Conservation (phyloP, 1,140 invertebrate species). For the Lethrus apterus region DNA sequence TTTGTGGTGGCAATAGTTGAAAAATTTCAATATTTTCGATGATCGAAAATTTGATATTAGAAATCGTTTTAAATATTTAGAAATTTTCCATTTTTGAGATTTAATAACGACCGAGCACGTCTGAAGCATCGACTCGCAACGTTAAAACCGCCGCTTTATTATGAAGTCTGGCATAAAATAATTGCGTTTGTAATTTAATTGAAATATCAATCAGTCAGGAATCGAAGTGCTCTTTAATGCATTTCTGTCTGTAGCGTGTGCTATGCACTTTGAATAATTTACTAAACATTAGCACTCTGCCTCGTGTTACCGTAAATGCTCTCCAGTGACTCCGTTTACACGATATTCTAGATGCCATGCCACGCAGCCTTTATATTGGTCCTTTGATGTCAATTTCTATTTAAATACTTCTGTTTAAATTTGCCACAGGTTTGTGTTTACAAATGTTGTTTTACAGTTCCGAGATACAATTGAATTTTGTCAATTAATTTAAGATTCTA, state of each 20-base stretch:
- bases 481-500: too few species aligned
- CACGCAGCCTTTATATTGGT: background rate
- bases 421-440: too few species aligned
- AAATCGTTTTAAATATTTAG: too few species aligned
- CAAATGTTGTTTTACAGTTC: too few species aligned
- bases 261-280: slow-evolving; percentile 36
- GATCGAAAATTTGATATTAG: too few species aligned
- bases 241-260: slow-evolving; percentile 27
- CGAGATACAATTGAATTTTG: too few species aligned
- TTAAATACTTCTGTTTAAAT: too few species aligned
- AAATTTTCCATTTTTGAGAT: too few species aligned
- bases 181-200: slow-evolving; percentile 30
- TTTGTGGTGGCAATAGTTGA: too few species aligned
- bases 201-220: slow-evolving; percentile 32
- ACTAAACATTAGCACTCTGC: slow-evolving; percentile 33
- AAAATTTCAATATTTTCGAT: too few species aligned
- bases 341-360: slow-evolving; percentile 6
- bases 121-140: too few species aligned
- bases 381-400: slow-evolving; percentile 8
- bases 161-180: slow-evolving; percentile 7
- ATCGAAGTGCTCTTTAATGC: slow-evolving; percentile 35
- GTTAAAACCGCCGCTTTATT: background rate
- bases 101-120: too few species aligned
- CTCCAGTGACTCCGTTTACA: slow-evolving; percentile 29
- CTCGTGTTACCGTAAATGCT: slow-evolving; percentile 30